phyloP scores from a whole-genome alignment of 2,888 invertebrate genomes.

The Sesia apiformis region DNA sequence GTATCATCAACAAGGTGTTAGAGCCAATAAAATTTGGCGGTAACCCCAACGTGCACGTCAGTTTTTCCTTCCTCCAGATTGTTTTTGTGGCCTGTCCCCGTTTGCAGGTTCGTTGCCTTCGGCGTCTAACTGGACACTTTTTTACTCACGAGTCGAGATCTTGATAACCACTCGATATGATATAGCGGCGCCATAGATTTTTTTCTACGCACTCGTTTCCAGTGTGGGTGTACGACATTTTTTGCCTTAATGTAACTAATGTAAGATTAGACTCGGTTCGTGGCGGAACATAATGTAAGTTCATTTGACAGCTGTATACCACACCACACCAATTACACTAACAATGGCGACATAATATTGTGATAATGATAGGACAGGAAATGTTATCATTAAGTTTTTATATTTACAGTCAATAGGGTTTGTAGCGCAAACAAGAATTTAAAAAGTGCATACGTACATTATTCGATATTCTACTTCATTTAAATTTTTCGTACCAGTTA shows the following conservation, averaged over 20 bases:
- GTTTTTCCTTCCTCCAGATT: constrained; percentile 33
- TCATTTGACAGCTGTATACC: constrained; percentile 11
- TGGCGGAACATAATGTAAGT: constrained; percentile 19
- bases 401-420: too few relatives aligned
- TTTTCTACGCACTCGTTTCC: constrained; percentile 19
- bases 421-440: too few relatives aligned
- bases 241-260: constrained; percentile 18
- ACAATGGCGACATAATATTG: constrained; percentile 9
- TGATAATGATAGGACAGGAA: too few relatives aligned
- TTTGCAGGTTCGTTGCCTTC: constrained; percentile 51
- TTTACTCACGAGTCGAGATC: constrained; percentile 27
- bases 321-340: constrained; percentile 6
- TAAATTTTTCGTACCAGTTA: too few relatives aligned
- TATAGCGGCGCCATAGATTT: constrained; percentile 27
- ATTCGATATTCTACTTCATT: too few relatives aligned
- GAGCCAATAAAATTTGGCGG: neutral
- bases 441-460: too few relatives aligned
- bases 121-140: constrained; percentile 56
- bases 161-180: constrained; percentile 33
- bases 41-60: constrained; percentile 5
- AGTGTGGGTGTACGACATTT: constrained; percentile 26
- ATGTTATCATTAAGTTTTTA: too few relatives aligned
- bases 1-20: neutral
- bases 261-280: constrained; percentile 23
- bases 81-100: constrained; percentile 45